Percentiles rank a stretch among this genome's conserved stretches.
These are phyloP conservation scores for Cyrtonyx montezumae DNA, from an alignment of 2,113 vertebrate species.

Conservation along the genomic window DNA sequence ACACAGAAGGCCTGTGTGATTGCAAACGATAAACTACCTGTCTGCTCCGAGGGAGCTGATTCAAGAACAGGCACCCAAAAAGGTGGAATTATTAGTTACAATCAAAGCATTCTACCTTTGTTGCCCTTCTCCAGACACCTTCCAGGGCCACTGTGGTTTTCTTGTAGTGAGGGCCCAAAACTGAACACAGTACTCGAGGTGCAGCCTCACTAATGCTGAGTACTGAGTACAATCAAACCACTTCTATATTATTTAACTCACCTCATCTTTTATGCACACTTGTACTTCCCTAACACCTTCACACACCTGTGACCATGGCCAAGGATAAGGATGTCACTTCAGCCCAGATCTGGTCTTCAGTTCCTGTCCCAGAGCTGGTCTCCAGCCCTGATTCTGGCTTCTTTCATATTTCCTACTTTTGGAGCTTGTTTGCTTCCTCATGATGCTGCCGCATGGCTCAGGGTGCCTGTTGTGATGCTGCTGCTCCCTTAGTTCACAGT, in stretches of 20 bases:
- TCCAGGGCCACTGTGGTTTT: too few relatives aligned
- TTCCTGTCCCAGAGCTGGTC: background rate
- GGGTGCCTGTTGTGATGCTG: background rate
- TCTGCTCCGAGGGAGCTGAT: background rate
- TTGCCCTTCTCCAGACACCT: too few relatives aligned
- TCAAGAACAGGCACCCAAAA: background rate
- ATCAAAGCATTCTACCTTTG: background rate
- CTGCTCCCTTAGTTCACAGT: background rate
- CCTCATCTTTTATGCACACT: background rate
- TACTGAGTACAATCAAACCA: background rate
- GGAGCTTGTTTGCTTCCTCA: background rate
- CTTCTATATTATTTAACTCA: background rate
- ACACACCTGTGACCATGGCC: background rate
- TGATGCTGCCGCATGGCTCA: background rate
- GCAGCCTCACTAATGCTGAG: too few relatives aligned
- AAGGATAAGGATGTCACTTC: background rate
- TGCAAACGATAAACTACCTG: conserved; percentile 20
- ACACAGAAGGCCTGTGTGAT: conserved; percentile 25
- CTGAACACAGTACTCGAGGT: too few relatives aligned
- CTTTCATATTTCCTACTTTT: background rate
- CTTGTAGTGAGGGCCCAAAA: too few relatives aligned
- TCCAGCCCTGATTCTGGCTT: background rate
- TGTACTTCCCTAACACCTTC: background rate
- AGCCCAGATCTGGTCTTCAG: accelerated
- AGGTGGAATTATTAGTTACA: conserved; percentile 18